Conservation (phyloP, 1,140 invertebrate species). For the Oreohelix idahoensis region DNA sequence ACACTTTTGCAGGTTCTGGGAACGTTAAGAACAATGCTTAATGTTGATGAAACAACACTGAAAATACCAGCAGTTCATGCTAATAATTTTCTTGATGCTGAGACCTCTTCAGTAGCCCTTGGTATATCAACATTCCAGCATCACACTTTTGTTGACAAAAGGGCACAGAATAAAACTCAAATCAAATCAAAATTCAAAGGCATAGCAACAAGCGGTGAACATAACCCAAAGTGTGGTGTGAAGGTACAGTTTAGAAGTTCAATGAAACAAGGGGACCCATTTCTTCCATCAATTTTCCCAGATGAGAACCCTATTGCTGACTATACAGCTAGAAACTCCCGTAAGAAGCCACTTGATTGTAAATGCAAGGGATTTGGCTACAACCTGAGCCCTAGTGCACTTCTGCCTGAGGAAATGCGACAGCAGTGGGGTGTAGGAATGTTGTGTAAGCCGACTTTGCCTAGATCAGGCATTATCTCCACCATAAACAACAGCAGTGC, state of each 20-base stretch:
- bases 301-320: constrained; percentile 40
- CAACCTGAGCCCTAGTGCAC: constrained; percentile 35
- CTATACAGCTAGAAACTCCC: constrained; percentile 19
- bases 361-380: constrained; percentile 40
- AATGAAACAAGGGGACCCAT: constrained; percentile 38
- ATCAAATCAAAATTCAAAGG: constrained; percentile 5
- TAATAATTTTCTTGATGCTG: constrained; percentile 32
- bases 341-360: constrained; percentile 37
- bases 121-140: background rate
- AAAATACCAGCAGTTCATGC: constrained; percentile 24
- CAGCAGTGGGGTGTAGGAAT: constrained; percentile 38
- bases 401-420: constrained; percentile 37
- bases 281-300: constrained; percentile 33
- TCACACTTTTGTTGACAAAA: background rate
- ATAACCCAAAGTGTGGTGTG: background rate
- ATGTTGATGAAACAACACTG: constrained; percentile 4
- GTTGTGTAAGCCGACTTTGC: constrained; percentile 25
- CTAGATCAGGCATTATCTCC: background rate
- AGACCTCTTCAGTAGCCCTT: background rate
- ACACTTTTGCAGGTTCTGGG: background rate
- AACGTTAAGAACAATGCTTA: constrained; percentile 23
- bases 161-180: background rate
- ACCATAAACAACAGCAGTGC: background rate
- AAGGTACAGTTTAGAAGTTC: background rate
- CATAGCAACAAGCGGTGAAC: background rate